These are phyloP conservation scores for Nephila pilipes DNA, from an alignment of 1,140 invertebrate species.

Conservation along the genomic window DNA sequence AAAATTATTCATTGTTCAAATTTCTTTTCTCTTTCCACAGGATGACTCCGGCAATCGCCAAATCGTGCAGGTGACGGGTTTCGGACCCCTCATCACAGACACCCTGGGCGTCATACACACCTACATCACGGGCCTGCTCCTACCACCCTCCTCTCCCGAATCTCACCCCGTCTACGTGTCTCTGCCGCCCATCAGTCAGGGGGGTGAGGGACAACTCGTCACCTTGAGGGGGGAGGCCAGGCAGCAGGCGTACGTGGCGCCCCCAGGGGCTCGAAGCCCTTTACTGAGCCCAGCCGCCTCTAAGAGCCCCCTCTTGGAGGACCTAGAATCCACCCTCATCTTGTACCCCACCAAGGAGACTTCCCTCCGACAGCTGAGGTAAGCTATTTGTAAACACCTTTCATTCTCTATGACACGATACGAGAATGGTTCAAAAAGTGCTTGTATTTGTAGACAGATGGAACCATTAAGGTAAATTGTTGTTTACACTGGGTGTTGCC, in stretches of 20 bases:
- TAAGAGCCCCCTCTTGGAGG: slow-evolving; percentile 32
- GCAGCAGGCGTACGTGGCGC: slow-evolving; percentile 7
- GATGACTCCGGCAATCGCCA: slow-evolving; percentile 40
- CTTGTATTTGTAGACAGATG: too few relatives aligned
- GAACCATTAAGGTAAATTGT: too few relatives aligned
- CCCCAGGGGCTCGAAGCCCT: slow-evolving; percentile 25
- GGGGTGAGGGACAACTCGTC: slow-evolving; percentile 56
- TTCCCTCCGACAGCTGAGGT: slow-evolving; percentile 55
- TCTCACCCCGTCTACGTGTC: slow-evolving; percentile 62
- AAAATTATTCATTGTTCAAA: too few relatives aligned
- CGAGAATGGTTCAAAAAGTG: too few relatives aligned
- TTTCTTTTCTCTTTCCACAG: not conserved
- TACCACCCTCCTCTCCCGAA: slow-evolving; percentile 46
- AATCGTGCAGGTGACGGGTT: slow-evolving; percentile 75
- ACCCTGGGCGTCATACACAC: slow-evolving; percentile 78
- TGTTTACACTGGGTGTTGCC: too few relatives aligned
- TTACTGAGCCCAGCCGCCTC: not conserved
- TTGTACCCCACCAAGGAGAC: slow-evolving; percentile 71
- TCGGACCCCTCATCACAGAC: slow-evolving; percentile 77
- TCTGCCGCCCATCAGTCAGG: slow-evolving; percentile 65
- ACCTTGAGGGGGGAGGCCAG: slow-evolving; percentile 2
- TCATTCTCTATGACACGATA: too few relatives aligned
- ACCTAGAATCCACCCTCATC: slow-evolving; percentile 59
- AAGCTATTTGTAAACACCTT: not conserved
- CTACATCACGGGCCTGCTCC: slow-evolving; percentile 76